Percentiles rank a stretch among this genome's conserved stretches.
phyloP scores from a whole-genome alignment of 37 sponge, comb jelly and placozoan species.

The Spongia lamella region DNA sequence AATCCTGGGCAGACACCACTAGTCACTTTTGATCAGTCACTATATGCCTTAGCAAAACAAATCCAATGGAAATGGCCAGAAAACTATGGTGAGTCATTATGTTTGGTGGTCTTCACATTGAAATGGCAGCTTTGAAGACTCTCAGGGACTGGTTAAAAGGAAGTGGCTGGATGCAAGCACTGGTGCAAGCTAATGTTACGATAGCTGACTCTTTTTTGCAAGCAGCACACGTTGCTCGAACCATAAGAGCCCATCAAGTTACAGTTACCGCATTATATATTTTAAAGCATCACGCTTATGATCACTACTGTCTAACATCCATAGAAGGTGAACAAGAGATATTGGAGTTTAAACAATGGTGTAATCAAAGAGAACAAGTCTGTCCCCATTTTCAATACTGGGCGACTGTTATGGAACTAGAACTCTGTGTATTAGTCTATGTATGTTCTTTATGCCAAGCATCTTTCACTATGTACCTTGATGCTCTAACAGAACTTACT shows the following conservation, averaged over 20 bases:
- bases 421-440: slow-evolving; percentile 15
- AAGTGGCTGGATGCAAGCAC: slow-evolving; percentile 40
- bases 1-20: slow-evolving; percentile 42
- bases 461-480: slow-evolving; percentile 23
- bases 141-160: slow-evolving; percentile 23
- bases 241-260: slow-evolving; percentile 37
- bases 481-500: slow-evolving; percentile 21
- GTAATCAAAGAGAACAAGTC: slow-evolving; percentile 4
- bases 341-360: slow-evolving; percentile 26
- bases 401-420: no score
- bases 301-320: slow-evolving; percentile 1
- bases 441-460: slow-evolving; percentile 32
- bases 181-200: slow-evolving; percentile 25
- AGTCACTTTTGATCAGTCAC: slow-evolving; percentile 43
- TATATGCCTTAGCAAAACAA: slow-evolving; percentile 48
- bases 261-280: slow-evolving; percentile 20
- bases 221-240: slow-evolving; percentile 11
- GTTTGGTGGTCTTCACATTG: no score
- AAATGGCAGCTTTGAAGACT: no score
- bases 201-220: no score
- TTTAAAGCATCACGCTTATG: slow-evolving; percentile 23
- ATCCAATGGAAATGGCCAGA: no score
- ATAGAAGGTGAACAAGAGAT: background rate
- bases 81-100: no score
- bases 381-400: slow-evolving; percentile 32